phyloP scores from a whole-genome alignment of 2,888 invertebrate genomes.

The Cosmia pyralina region DNA sequence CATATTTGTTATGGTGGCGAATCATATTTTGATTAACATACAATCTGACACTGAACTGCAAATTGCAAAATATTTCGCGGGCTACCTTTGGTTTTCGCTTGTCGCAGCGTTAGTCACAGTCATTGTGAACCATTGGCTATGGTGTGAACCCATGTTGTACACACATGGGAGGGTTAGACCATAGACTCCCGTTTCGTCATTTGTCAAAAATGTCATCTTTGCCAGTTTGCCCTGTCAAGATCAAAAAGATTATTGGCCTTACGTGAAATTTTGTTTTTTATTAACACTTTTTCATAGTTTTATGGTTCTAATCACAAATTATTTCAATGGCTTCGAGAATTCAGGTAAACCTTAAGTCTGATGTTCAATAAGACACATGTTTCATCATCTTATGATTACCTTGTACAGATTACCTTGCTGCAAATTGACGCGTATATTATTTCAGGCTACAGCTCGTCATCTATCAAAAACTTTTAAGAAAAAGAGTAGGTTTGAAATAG shows the following conservation, averaged over 20 bases:
- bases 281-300: conserved; percentile 50
- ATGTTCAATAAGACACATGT: conserved; percentile 38
- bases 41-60: too few relatives aligned
- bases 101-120: too few relatives aligned
- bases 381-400: conserved; percentile 69
- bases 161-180: too few relatives aligned
- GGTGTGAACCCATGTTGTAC: too few relatives aligned
- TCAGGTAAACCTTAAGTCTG: conserved; percentile 71
- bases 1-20: too few relatives aligned
- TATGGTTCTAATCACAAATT: conserved; percentile 68
- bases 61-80: too few relatives aligned
- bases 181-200: conserved; percentile 8
- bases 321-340: conserved; percentile 85
- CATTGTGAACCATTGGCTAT: too few relatives aligned
- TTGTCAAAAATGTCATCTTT: conserved; percentile 28
- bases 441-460: conserved; percentile 86
- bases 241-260: conserved; percentile 17
- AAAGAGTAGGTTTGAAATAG: conserved; percentile 91
- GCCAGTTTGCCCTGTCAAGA: conserved; percentile 28
- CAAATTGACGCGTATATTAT: conserved; percentile 65
- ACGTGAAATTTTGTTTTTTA: conserved; percentile 55
- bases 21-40: too few relatives aligned
- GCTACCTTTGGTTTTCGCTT: too few relatives aligned
- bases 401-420: conserved; percentile 71
- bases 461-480: conserved; percentile 88